Base-by-base conservation (phyloP, 2,113 vertebrate species). In the Capreolus pygargus region DNA sequence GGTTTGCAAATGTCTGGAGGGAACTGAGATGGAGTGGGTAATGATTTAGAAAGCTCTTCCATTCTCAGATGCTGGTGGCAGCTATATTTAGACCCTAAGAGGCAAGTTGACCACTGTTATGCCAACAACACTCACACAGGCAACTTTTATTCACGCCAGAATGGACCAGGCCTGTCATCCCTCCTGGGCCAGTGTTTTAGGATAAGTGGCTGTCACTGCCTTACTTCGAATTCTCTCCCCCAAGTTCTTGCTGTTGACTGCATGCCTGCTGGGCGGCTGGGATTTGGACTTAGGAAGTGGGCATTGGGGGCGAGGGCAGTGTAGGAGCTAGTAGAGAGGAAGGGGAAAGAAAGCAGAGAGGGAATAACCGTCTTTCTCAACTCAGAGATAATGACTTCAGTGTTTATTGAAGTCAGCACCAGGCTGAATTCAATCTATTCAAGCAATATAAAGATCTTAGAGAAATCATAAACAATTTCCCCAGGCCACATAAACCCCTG, bases 1-100 rank as follows among this genome's bases (percentile, higher is more conserved):
- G 16, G 67, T 58, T 50, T 47, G 6, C 3, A 0, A 12, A 91
- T 50, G 57, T 67, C 86, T 85, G 30, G 43, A 52, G 91, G 58
- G 15, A 47, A 45, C 33, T 28, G 54, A 87, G 57, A 25, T 13
- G 55, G 74, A 94, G 43, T 13, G 5, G n/a, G 14, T 54, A 70
- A 83, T 90, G 58, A 57, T 82, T 90, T 79, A 43, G 91, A 70
- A 91, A 86, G 74, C 57, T 67, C 58, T 25, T 50, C 3, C 39
- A 2, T 60, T 30, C 57, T 95, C 57, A 54, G 23, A 78, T 78
- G 70, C 81, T 15, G 11, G 52, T 36, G 45, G 50, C 76, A 57
- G 33, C 85, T 97, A 93, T 97, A 94, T 97, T 96, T 91, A 96
- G 92, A 45, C 28, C 45, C 52, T 57, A 15, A 5, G 43, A 96